Evolutionary conservation across 2,797 vertebrate genomes (phyloP).

Genomic region (Balearica regulorum): DNA sequence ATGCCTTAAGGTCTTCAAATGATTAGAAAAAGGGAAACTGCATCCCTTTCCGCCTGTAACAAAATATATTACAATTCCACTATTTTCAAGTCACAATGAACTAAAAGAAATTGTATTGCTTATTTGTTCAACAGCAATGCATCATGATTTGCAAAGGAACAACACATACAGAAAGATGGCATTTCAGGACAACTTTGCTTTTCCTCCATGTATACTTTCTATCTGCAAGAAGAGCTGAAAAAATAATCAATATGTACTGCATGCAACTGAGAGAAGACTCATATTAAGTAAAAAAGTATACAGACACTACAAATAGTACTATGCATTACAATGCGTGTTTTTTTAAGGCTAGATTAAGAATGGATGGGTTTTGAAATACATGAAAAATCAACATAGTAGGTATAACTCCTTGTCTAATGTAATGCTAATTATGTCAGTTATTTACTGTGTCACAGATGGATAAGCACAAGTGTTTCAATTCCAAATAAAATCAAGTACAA

Average conservation of each 20-base stretch:
- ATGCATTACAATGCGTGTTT: neutral
- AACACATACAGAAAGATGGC: neutral
- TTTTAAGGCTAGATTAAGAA: neutral
- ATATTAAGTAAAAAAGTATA: neutral
- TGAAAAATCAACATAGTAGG: neutral
- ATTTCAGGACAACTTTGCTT: neutral
- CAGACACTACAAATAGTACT: neutral
- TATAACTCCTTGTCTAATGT: neutral
- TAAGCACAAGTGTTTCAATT: neutral
- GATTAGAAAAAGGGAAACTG: neutral
- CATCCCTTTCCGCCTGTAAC: neutral
- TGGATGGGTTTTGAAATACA: neutral
- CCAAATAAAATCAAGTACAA: neutral
- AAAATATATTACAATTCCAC: neutral
- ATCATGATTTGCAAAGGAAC: neutral
- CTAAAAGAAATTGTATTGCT: neutral
- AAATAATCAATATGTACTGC: neutral
- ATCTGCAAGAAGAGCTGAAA: neutral
- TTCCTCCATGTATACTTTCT: neutral
- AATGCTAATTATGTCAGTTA: neutral
- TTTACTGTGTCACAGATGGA: neutral
- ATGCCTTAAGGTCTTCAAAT: neutral
- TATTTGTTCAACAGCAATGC: neutral
- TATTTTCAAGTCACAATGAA: neutral
- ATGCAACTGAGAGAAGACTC: neutral